These are phyloP conservation scores for Brachionus manjavacas DNA, from an alignment of 1,140 invertebrate genomes.

Conservation along the genomic window DNA sequence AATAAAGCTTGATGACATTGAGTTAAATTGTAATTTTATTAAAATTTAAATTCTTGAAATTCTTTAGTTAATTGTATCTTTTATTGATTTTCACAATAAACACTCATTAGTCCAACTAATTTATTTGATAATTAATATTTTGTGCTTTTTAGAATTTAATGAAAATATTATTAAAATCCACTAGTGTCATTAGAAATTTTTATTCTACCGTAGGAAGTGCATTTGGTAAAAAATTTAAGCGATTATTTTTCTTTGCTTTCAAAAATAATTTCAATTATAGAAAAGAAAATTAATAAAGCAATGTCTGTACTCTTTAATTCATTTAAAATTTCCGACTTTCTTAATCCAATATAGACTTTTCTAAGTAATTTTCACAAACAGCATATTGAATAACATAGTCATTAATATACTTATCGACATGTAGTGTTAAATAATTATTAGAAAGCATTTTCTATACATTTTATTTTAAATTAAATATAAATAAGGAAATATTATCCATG, in stretches of 20 bases:
- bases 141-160: too few relatives aligned
- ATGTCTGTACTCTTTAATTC: too few relatives aligned
- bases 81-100: neutral
- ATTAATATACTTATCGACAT: too few relatives aligned
- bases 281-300: too few relatives aligned
- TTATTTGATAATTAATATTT: too few relatives aligned
- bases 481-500: neutral
- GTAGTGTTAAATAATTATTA: neutral
- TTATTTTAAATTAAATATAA: neutral
- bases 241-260: neutral
- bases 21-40: neutral
- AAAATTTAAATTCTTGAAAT: neutral
- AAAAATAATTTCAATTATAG: neutral
- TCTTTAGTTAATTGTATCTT: neutral
- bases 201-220: neutral
- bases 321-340: too few relatives aligned
- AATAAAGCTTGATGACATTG: neutral
- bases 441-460: neutral
- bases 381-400: too few relatives aligned
- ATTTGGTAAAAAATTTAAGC: neutral
- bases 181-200: neutral
- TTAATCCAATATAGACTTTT: too few relatives aligned
- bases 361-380: too few relatives aligned
- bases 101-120: neutral
- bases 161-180: neutral